Base-by-base conservation (phyloP, 2,797 vertebrate species). In the Xyrichtys novacula region DNA sequence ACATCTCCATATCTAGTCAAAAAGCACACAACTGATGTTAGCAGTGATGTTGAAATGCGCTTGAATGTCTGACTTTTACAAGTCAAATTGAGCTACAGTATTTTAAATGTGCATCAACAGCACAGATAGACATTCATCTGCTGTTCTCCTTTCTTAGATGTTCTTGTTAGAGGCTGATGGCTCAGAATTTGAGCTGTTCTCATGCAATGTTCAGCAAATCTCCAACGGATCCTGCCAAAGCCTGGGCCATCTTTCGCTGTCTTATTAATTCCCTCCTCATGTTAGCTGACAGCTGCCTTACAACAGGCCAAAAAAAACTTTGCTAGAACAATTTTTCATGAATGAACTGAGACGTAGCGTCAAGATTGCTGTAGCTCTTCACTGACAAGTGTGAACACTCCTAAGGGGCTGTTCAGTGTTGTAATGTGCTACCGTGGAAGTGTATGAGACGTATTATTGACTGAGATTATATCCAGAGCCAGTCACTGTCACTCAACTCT, bases 391-490 rank as follows among this genome's bases (percentile, higher is more conserved):
- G 64, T 64, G 60, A 81, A 75, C 36, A 49, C 31, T 77, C 57
- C 64, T 78, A n/a, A 26, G 54, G 69, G 83, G 67, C 25, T 50
- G 64, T 75, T 80, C 74, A 56, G 34, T 56, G 48, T 69, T 42
- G 71, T 66, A 72, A 74, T 77, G 56, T 65, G 62, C 57, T 10
- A 25, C 59, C 34, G 64, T 59, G 29, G 43, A 68, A 73, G 68
- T 57, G 70, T 81, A 72, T 29, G 65, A 84, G 63, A 64, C 23
- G 29, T 71, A 57, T 65, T 75, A 81, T 80, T 77, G 79, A 84
- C 64, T 76, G 50, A 79, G 70, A 83, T 83, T 61, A 68, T 23
- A 23, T 46, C 34, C 28, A 56, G 29, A 72, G 80, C 74, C 65
- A 78, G 44, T 77, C 79, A 61, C 53, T 74, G 67, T 72, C 74